Base-by-base conservation (phyloP, 2,888 invertebrate genomes). In the Cistogaster globosa region DNA sequence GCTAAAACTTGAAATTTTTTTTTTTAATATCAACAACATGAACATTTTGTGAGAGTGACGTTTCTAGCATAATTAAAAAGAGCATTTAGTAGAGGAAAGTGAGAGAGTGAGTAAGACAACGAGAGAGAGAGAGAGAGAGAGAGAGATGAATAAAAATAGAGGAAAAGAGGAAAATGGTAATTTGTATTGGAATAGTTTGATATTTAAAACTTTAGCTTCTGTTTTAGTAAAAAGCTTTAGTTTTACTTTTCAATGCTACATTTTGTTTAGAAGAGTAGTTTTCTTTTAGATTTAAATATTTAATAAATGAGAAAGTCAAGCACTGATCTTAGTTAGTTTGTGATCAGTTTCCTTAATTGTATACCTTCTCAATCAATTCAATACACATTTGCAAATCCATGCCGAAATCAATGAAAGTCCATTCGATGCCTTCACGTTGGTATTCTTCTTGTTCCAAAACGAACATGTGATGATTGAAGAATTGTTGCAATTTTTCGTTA, bases 381-480 rank as follows among this genome's bases (percentile, higher is more conserved):
- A 96, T 96, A 92, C 96, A 96, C 91, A 94, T 94, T 93, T 95
- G 95, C 92, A 97, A 95, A 93, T 97, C 97, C 96, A 97, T 96
- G 94, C 97, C 97, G 94, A 97, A 97, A 94, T 97, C 97, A 93
- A 97, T 97, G 94, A 97, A 97, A 91, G 96, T 95, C 97, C 97
- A 97, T 92, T 96, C 95, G 94, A 97, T 97, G 92, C 97, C 97
- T 94, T 97, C 97, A 89, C 95, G 95, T 93, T 97, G 96, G 94
- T 97, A 97, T 93, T 97, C 97, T 94, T 97, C 97, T 95, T 97
- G 97, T 94, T 97, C 97, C 92, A 97, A 95, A 89, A 97, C 97
- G 93, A 97, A 97, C 97, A 97, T 97, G 94, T 97, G 96, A 93
- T 97, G 97, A 94, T 97, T 97, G 95, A 97, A 97, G 95, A 97